phyloP scores from a whole-genome alignment of 2,797 vertebrate species.

The Scleropages formosus region DNA sequence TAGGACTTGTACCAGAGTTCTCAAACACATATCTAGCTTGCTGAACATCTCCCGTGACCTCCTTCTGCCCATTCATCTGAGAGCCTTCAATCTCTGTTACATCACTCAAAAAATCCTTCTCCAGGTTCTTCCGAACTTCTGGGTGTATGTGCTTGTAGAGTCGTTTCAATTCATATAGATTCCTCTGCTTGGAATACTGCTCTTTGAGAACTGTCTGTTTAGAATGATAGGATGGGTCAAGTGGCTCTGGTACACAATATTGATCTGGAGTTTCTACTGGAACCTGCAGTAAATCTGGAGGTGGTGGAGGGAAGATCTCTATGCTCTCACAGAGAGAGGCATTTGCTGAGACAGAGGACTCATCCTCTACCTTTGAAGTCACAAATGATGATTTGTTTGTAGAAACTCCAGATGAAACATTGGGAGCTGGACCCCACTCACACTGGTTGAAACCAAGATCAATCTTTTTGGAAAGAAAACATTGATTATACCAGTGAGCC shows the following conservation, averaged over 20 bases:
- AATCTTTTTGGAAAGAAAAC: constrained; percentile 70
- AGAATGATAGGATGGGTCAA: constrained; percentile 48
- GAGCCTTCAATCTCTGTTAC: constrained; percentile 68
- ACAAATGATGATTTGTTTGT: constrained; percentile 55
- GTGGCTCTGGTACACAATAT: constrained; percentile 62
- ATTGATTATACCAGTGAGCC: constrained; percentile 35
- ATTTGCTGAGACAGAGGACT: constrained; percentile 46
- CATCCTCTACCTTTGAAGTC: constrained; percentile 43
- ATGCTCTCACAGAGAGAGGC: constrained; percentile 52
- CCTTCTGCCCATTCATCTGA: constrained; percentile 57
- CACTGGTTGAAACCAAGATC: constrained; percentile 77
- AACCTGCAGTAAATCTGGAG: constrained; percentile 61
- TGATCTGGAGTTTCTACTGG: constrained; percentile 57
- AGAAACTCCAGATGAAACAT: constrained; percentile 63
- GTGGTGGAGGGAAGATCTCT: constrained; percentile 69
- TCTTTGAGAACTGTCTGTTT: constrained; percentile 66
- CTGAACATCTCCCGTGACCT: constrained; percentile 68
- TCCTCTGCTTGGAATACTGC: constrained; percentile 78
- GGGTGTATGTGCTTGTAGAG: constrained; percentile 83
- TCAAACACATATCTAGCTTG: constrained; percentile 78
- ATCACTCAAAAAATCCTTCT: constrained; percentile 74
- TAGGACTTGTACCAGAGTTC: constrained; percentile 67
- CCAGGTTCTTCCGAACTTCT: constrained; percentile 79
- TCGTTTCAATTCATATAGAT: constrained; percentile 78
- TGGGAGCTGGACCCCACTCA: constrained; percentile 66